Evolutionary conservation across 2,888 invertebrate species (phyloP), one percentile per base, ranked within the genome.

Genomic region (Cantharis rustica): DNA sequence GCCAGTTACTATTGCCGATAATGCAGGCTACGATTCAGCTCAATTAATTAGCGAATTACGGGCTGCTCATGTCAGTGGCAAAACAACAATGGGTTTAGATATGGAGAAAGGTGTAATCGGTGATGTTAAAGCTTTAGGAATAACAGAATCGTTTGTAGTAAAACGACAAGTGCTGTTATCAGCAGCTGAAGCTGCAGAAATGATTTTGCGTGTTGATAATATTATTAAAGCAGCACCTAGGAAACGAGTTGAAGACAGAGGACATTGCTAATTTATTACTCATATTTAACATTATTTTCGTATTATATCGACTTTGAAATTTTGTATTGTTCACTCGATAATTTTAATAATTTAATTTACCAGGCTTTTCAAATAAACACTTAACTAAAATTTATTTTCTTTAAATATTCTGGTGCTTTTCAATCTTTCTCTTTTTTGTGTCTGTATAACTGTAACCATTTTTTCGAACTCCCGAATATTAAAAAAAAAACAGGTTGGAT

Each of bases 151-250:
- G 0, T 98, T 94, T 90, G 96, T 96, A 27, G 99, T 99, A 9
- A 99, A 99, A 89, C 92, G 96, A 31, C 98, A 99, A 88, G 98
- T 99, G 69, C 89, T 99, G 73, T 86, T 97, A 78, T 97, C 98
- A 9, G 99, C 98, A 0, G 90, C 97, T 0, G 99, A 99, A 89
- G 99, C 99, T 0, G 98, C 99, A 0, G 99, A 99, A 90, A 98
- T 99, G 96, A 99, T 99, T 84, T 91, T 99, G 16, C 93, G 99
- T 73, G 99, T 99, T 0, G 99, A 99, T 89, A 94, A 98, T 89
- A 99, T 99, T 82, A 94, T 99, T 79, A 96, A 94, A 88, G 92
- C 97, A 10, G 97, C 97, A 27, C 97, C 97, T 10, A 92, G 97
- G 80, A 94, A 93, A 85, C 94, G 98, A 79, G 94, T 93, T 0